Evolutionary conservation across 2,113 vertebrate genomes (phyloP).

Genomic region (Conger conger): DNA sequence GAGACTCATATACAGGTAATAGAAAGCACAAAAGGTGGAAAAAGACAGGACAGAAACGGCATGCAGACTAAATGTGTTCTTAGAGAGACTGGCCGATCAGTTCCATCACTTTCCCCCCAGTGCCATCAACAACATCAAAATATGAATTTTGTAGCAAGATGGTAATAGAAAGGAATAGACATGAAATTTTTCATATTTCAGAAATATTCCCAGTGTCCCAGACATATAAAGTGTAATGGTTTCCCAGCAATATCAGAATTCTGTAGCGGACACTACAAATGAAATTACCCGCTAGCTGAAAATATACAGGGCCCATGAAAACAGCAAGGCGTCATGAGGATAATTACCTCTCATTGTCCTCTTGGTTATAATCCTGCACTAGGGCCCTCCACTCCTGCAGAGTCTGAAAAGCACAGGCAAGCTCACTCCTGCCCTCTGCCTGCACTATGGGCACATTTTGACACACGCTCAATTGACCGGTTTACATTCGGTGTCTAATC

Average conservation of each 20-base stretch:
- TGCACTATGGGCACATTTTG: background rate
- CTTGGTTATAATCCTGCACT: constrained; percentile 53
- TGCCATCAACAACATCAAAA: too few relatives aligned
- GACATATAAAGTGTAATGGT: background rate
- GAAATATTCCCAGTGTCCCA: too few relatives aligned
- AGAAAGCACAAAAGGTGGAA: background rate
- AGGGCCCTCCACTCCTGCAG: constrained; percentile 56
- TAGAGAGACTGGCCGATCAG: too few relatives aligned
- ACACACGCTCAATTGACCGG: background rate
- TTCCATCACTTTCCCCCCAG: too few relatives aligned
- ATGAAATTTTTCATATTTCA: too few relatives aligned
- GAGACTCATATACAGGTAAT: background rate
- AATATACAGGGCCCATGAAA: background rate
- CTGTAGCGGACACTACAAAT: background rate
- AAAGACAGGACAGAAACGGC: too few relatives aligned
- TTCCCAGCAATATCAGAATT: background rate
- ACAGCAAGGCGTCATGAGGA: background rate
- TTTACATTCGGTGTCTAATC: too few relatives aligned
- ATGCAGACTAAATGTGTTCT: too few relatives aligned
- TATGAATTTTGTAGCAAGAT: too few relatives aligned
- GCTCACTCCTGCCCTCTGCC: background rate
- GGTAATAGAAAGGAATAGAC: too few relatives aligned
- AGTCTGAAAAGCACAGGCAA: constrained; percentile 51
- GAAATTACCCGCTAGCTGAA: background rate
- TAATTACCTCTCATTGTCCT: constrained; percentile 55